Conservation (phyloP, 2,888 invertebrate species). For the Chironomus tentans region DNA sequence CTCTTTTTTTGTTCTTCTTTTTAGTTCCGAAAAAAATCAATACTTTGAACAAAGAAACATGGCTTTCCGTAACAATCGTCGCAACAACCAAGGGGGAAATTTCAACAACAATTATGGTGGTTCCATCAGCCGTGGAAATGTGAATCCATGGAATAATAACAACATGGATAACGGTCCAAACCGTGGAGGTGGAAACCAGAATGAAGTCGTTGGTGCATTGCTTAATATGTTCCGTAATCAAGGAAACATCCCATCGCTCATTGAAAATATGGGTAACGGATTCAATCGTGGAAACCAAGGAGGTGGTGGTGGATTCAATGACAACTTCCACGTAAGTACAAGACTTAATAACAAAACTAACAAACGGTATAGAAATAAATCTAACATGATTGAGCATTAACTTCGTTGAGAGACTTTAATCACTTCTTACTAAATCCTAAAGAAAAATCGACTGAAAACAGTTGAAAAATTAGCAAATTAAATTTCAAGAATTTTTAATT, state of each 20-base stretch:
- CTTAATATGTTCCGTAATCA: background rate
- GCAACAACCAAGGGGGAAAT: constrained; percentile 32
- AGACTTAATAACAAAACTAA: background rate
- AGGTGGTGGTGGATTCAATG: constrained; percentile 31
- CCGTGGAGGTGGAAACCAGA: background rate
- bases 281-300: constrained; percentile 28
- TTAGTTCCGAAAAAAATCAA: constrained; percentile 7
- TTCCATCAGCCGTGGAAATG: constrained; percentile 28
- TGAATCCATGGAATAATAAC: constrained; percentile 18
- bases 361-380: background rate
- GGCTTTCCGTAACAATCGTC: constrained; percentile 27
- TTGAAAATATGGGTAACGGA: constrained; percentile 30
- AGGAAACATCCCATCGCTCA: background rate
- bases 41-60: background rate
- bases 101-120: constrained; percentile 35
- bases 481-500: background rate
- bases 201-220: background rate
- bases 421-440: background rate
- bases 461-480: too few relatives aligned
- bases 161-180: background rate
- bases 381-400: background rate
- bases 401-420: background rate
- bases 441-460: too few relatives aligned
- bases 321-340: constrained; percentile 31
- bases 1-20: background rate